phyloP scores from a whole-genome alignment of 2,888 invertebrate species.

The Sepioteuthis lessoniana region DNA sequence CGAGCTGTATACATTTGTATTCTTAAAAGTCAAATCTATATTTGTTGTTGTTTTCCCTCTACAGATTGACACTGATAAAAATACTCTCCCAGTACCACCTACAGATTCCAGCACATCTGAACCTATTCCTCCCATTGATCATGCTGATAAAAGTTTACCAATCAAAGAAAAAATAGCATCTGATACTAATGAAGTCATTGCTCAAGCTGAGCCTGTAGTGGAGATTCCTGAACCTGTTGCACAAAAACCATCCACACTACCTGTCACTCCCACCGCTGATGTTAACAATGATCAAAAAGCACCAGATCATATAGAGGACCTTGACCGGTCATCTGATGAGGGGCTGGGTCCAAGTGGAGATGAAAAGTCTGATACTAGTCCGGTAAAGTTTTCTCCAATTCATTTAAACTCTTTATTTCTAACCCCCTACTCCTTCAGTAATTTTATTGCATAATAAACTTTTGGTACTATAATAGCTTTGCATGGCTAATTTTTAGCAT shows the following conservation, averaged over 20 bases:
- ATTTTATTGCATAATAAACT: neutral
- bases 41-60: neutral
- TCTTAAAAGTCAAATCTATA: neutral
- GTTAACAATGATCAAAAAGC: constrained; percentile 44
- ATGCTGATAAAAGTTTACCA: neutral
- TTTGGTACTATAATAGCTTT: neutral
- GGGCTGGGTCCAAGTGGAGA: constrained; percentile 64
- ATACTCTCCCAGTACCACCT: constrained; percentile 24
- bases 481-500: neutral
- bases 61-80: constrained; percentile 38
- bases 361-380: constrained; percentile 63
- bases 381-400: constrained; percentile 55
- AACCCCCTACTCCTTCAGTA: neutral
- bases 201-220: neutral
- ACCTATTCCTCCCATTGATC: neutral
- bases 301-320: constrained; percentile 53
- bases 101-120: neutral
- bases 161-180: neutral
- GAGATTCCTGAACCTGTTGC: constrained; percentile 43
- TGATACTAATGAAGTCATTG: neutral
- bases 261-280: constrained; percentile 37
- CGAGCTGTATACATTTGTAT: too few relatives aligned
- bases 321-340: constrained; percentile 63
- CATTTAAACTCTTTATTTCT: neutral
- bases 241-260: constrained; percentile 37